Percentiles rank a stretch among this genome's conserved stretches.
phyloP scores from a whole-genome alignment of 2,113 vertebrate species.

The Odocoileus virginianus region DNA sequence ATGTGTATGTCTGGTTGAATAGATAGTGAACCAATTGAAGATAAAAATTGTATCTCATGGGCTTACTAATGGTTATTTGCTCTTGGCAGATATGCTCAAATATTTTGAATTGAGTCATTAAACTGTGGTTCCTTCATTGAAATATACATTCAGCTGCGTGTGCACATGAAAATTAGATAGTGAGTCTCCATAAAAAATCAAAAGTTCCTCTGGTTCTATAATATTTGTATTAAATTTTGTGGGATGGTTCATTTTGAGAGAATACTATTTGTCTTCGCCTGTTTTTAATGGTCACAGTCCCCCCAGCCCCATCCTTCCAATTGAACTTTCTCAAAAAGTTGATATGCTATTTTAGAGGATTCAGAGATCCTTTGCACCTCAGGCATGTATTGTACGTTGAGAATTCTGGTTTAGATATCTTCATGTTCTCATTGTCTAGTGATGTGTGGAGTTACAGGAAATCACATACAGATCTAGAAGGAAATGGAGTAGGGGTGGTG shows the following conservation, averaged over 20 bases:
- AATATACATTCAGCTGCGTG: neutral
- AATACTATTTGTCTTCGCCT: neutral
- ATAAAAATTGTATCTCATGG: neutral
- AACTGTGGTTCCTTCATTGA: constrained; percentile 14
- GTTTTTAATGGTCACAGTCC: neutral
- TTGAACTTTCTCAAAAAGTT: constrained; percentile 1
- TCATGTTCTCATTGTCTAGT: neutral
- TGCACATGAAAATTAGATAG: neutral
- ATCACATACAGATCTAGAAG: neutral
- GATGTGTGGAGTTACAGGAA: neutral
- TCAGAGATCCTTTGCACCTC: neutral
- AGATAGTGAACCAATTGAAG: constrained; percentile 3
- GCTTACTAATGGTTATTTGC: neutral
- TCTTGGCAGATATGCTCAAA: neutral
- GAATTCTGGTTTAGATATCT: neutral
- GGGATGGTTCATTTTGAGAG: neutral
- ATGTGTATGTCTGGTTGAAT: neutral
- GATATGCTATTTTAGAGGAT: neutral
- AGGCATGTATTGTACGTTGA: neutral
- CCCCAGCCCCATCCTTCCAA: neutral
- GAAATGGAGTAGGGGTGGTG: neutral
- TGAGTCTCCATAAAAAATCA: neutral
- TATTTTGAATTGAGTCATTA: constrained; percentile 26
- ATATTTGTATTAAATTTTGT: constrained; percentile 9
- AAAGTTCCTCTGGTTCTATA: neutral